Conservation (phyloP, 2,888 invertebrate species). For the Apamea anceps region DNA sequence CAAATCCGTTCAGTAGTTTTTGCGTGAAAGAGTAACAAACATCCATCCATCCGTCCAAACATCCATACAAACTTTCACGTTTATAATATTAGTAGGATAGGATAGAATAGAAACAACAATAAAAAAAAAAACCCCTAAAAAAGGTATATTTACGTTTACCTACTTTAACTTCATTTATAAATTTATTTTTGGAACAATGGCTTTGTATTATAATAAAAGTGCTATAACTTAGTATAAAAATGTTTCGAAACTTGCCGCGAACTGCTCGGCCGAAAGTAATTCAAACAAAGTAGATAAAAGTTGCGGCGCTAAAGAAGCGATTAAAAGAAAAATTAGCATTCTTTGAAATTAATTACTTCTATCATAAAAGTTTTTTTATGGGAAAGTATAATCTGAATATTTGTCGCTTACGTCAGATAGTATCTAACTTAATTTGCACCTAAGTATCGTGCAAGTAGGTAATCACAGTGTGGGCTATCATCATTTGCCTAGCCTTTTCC, state of each 20-base stretch:
- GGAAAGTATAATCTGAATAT: conserved; percentile 80
- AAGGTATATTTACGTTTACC: conserved; percentile 32
- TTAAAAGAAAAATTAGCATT: conserved; percentile 90
- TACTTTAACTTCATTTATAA: conserved; percentile 51
- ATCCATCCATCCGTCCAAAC: too few relatives aligned
- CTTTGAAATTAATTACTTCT: conserved; percentile 89
- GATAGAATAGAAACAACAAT: too few relatives aligned
- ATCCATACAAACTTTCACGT: too few relatives aligned
- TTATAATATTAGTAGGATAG: too few relatives aligned
- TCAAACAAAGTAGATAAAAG: conserved; percentile 90
- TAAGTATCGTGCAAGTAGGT: conserved; percentile 41
- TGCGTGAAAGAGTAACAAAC: too few relatives aligned
- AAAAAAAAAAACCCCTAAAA: not conserved
- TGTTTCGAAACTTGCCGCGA: conserved; percentile 80
- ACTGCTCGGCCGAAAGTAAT: conserved; percentile 86
- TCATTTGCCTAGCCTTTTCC: too few relatives aligned
- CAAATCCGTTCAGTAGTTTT: too few relatives aligned
- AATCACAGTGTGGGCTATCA: not conserved
- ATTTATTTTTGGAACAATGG: conserved; percentile 68
- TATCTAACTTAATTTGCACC: conserved; percentile 62
- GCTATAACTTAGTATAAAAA: conserved; percentile 78
- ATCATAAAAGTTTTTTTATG: conserved; percentile 87
- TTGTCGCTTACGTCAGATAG: conserved; percentile 72
- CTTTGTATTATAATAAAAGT: conserved; percentile 73
- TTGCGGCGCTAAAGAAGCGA: conserved; percentile 88